phyloP scores from a whole-genome alignment of 2,797 vertebrate species.

The Nyctalus aviator region DNA sequence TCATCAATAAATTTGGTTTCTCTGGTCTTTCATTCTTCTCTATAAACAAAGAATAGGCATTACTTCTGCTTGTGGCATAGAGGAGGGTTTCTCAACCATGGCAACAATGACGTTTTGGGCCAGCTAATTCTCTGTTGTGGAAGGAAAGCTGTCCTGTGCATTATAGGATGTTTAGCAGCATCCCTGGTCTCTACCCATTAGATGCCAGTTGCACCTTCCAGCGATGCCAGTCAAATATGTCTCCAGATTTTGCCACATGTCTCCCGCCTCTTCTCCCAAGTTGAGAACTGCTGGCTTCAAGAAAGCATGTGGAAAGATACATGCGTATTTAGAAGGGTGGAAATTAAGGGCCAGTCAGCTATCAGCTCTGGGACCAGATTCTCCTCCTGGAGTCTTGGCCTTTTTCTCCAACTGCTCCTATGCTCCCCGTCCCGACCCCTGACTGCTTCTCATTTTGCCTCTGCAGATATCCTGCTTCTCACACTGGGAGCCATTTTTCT shows the following conservation, averaged over 20 bases:
- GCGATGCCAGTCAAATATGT: background rate
- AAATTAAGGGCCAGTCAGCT: background rate
- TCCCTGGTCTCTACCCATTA: background rate
- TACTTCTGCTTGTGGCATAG: fast-evolving
- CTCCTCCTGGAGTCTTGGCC: background rate
- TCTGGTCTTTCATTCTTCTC: background rate
- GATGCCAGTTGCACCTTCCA: background rate
- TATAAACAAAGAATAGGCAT: background rate
- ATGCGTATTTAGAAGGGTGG: background rate
- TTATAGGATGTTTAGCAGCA: background rate
- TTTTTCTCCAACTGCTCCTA: background rate
- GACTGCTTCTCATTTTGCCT: background rate
- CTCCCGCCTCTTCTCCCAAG: background rate
- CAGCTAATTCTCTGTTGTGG: background rate
- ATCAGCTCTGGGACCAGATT: background rate
- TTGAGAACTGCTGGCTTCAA: background rate
- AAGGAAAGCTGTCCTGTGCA: background rate
- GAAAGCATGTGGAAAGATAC: background rate
- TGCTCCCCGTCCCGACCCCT: background rate
- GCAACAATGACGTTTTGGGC: background rate
- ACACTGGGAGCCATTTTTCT: background rate
- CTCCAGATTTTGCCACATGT: background rate
- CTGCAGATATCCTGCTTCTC: background rate
- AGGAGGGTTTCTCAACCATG: background rate
- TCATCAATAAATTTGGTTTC: background rate